Base-by-base conservation (phyloP, 1,140 invertebrate genomes). In the Euura saliciscinereae region DNA sequence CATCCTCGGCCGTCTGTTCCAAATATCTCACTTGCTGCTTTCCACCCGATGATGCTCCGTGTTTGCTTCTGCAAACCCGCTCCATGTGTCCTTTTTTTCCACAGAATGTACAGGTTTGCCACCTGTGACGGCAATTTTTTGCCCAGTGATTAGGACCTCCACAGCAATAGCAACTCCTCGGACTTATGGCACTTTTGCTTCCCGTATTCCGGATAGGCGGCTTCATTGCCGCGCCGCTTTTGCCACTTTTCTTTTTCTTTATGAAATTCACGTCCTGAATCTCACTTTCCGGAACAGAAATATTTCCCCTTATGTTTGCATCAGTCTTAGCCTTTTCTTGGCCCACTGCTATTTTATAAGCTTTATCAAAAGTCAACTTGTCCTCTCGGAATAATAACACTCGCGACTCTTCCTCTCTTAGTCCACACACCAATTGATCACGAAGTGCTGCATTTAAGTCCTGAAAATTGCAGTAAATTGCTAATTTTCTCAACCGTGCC, bases 311-410 rank as follows among this genome's bases (percentile, higher is more conserved):
- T 51, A 51, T 2, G 46, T 51, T 51, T 51, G 69, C 69, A 64
- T 70, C 43, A n/a, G n/a, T 3, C 4, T 70, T 51, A 11, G 69
- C 69, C 44, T 59, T 70, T 70, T 70, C 69, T 64, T 64, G 44
- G 45, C 11, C 13, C 43, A 70, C 2, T 59, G 51, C 45, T 59
- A 59, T 64, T 8, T 42, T 59, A 42, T 59, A 70, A 28, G 69
- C 69, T 70, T 59, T 70, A 13, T 70, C 69, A 59, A 64, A 70
- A 13, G 69, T 70, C 44, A 70, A 46, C 2, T 51, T 51, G 45
- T 70, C 45, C 43, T 46, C 69, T 4, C 43, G 45, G 4, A 70
- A 64, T 70, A 59, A 70, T 59, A 13, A 10, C 51, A 70, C 69
- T 59, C 51, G 11, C n/a, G 51, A 51, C 8, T 70, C 69, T 64